Evolutionary conservation across 2,888 invertebrate species (phyloP), one percentile per base, ranked within the genome.

Genomic region (Cantharis nigra): DNA sequence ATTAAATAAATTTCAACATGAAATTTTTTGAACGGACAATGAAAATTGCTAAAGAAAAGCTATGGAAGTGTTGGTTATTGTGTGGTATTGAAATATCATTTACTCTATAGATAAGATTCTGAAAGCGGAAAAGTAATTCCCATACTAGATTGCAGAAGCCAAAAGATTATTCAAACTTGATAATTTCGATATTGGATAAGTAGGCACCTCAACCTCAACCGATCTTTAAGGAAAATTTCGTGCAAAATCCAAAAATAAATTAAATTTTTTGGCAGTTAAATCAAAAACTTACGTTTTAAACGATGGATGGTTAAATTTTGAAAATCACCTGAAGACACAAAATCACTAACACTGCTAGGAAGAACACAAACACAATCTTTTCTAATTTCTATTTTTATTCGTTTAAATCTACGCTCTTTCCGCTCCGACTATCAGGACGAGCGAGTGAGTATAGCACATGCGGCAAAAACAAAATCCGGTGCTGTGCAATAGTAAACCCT

Each of bases 401-500:
- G 13, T 67, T 26, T n/a, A 67, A 67, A n/a, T 62, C 13, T 23
- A 49, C 23, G n/a, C 23, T 49, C 70, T 75, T 75, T 75, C 75
- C 28, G 75, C 63, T 75, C 13, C 28, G 14, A 9, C 70, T 69
- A 75, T 63, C 63, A 63, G 62, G n/a, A 26, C 26, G 26, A 26
- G 23, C 9, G 23, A 71, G 14, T 67, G 71, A 71, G 71, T 62
- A 67, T 71, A 65, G 70, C 75, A 75, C 71, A 67, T 69, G 64
- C 70, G 20, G 65, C 78, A 78, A 76, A 75, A 75, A 33, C 78
- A 71, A 72, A 49, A 67, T 71, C 70, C 75, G 71, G 74, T 69
- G 71, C 72, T 74, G 69, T 63, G 65, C 65, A 75, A 49, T 70
- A 72, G 33, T 76, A 62, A 64, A 65, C 78, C 78, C 75, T 78